Evolutionary conservation across 2,797 vertebrate genomes (phyloP), one percentile per base, ranked within the genome.

Genomic region (Sylvia borin): DNA sequence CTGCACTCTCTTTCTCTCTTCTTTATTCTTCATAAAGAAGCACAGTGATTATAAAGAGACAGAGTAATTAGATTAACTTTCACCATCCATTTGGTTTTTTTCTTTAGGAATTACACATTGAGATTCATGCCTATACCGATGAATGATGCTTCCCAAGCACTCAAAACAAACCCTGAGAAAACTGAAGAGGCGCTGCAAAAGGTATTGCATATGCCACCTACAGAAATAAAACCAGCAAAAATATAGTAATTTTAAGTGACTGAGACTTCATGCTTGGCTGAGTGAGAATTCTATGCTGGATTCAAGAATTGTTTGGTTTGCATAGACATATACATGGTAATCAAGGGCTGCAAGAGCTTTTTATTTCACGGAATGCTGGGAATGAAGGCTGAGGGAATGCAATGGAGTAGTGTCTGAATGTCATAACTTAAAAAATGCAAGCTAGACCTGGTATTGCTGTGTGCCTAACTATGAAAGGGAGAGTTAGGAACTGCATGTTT

Each of bases 51-150:
- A 45, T 75, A 51, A 67, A 45, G 54, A 75, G 18, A 67, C 67
- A 27, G 12, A 67, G 34, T 54, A 60, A 55, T 64, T 76, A 36
- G 17, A 21, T 78, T 77, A 73, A 62, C 11, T 50, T 92, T 48
- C 60, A 53, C 42, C 45, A 10, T 38, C 42, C 31, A 40, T 14
- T 54, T 66, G 3, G 4, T 4, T 45, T 4, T 89, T 83, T 94
- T 66, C 48, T 92, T 72, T 89, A 99, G 99, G 97, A 99, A 99
- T 96, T 99, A 99, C 87, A 99, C 99, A 2, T 97, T 99, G 92
- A 98, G 99, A 60, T 99, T 99, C 95, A 99, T 99, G 99, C 99
- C 99, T 36, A 99, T 99, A 92, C 99, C 99, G 1, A 99, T 99
- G 98, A 99, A 99, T 10, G 99, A 99, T 80, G 99, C 99, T 54